Conservation (phyloP, 2,888 invertebrate species). For the Bugulina stolonifera region DNA sequence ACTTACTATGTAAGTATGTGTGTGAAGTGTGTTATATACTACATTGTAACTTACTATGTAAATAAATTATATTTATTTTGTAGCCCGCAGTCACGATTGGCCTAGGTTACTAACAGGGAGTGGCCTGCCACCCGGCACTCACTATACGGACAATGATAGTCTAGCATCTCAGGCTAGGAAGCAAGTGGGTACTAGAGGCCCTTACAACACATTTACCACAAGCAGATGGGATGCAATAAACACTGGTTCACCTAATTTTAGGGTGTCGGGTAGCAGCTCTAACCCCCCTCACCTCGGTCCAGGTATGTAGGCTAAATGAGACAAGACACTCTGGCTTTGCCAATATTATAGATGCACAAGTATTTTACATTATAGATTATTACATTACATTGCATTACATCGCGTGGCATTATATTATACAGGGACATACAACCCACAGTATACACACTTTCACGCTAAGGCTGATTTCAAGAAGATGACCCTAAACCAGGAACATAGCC, state of each 20-base stretch:
- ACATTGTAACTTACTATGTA: too few relatives aligned
- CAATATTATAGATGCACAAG: too few relatives aligned
- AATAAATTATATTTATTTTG: not conserved
- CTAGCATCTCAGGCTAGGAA: not conserved
- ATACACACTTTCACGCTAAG: not conserved
- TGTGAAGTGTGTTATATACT: too few relatives aligned
- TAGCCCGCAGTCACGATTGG: not conserved
- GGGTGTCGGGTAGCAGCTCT: not conserved
- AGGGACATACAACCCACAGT: conserved; percentile 9
- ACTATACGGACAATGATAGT: not conserved
- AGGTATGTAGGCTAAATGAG: too few relatives aligned
- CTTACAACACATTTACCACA: not conserved
- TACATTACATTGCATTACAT: not conserved
- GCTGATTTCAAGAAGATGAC: not conserved
- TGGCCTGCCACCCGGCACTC: conserved; percentile 9
- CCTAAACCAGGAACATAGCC: not conserved
- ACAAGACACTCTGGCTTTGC: too few relatives aligned
- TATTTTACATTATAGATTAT: too few relatives aligned
- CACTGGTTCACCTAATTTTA: not conserved
- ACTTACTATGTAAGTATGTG: too few relatives aligned
- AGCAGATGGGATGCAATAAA: not conserved
- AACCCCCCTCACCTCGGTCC: conserved; percentile 10
- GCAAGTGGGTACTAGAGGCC: conserved; percentile 1
- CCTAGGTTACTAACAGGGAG: not conserved
- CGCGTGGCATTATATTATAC: not conserved